Base-by-base conservation (phyloP, 2,888 invertebrate species). In the Oeneis ivallda region DNA sequence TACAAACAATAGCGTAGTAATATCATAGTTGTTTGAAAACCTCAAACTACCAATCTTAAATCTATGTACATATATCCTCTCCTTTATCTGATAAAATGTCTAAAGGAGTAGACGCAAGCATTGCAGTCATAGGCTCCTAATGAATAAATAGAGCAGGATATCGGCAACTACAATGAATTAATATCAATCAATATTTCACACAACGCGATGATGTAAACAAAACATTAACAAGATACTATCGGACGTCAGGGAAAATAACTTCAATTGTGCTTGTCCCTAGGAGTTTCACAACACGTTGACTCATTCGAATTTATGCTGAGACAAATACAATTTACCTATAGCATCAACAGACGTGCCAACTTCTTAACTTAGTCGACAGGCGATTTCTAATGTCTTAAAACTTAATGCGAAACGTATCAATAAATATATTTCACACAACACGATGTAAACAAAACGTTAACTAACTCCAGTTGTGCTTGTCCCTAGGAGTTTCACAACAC, bases 231-330 rank as follows among this genome's bases (percentile, higher is more conserved):
- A 58, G 63, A 65, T 69, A 64, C 58, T 67, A 57, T 66, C 69
- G 32, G 66, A 61, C 58, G 64, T 63, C 63, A 17, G 68, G 64
- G 59, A 70, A 67, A 70, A 66, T 70, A 66, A 57, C 64, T 56
- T 63, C 43, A 57, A 58, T 61, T 47, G 49, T 50, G 49, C 49
- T 50, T 50, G 65, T 41, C 56, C 39, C 41, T 19, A 26, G 17
- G 41, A 32, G 50, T 72, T 70, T 69, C 67, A 67, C 67, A 69
- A 68, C 61, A 34, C 13, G 56, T 67, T 72, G 70, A 72, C 70
- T 72, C 71, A 72, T 57, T 70, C 58, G 68, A 62, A 65, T 62
- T 68, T 37, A 19, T 50, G 49, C 26, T 4, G 26, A 26, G 19
- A 26, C 49, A 50, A 11, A 13, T 15, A 15, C n/a, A 19, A 9